Conservation (phyloP, 2,888 invertebrate species). For the Caenorhabditis sp. region DNA sequence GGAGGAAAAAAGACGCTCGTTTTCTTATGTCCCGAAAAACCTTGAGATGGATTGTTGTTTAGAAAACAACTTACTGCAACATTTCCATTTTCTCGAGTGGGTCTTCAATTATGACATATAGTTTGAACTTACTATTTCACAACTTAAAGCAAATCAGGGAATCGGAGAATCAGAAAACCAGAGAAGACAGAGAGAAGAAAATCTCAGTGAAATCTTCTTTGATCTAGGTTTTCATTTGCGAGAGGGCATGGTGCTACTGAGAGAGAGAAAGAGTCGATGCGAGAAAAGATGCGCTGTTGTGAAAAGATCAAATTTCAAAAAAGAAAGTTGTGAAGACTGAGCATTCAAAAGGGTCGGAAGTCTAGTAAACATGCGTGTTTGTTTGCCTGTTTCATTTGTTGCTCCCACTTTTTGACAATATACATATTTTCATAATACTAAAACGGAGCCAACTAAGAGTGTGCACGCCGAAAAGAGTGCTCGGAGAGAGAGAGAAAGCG, state of each 20-base stretch:
- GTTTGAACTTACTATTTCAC: slow-evolving; percentile 22
- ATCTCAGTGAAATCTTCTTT: slow-evolving; percentile 44
- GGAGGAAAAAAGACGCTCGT: slow-evolving; percentile 27
- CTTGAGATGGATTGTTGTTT: slow-evolving; percentile 51
- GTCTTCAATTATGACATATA: background rate
- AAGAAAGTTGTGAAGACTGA: slow-evolving; percentile 53
- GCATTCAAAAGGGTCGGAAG: slow-evolving; percentile 43
- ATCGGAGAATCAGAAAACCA: background rate
- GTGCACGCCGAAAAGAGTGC: background rate
- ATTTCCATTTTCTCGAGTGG: slow-evolving; percentile 25
- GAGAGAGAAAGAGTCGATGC: slow-evolving; percentile 35
- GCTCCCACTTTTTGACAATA: slow-evolving; percentile 48
- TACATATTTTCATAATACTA: slow-evolving; percentile 25
- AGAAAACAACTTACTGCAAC: slow-evolving; percentile 35
- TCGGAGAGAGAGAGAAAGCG: background rate
- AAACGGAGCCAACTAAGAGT: slow-evolving; percentile 8
- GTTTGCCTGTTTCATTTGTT: slow-evolving; percentile 57
- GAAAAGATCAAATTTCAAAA: slow-evolving; percentile 59
- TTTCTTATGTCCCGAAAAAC: slow-evolving; percentile 38
- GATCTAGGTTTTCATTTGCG: slow-evolving; percentile 7
- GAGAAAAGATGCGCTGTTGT: slow-evolving; percentile 61
- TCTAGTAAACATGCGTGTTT: slow-evolving; percentile 59
- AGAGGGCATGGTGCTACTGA: slow-evolving; percentile 44
- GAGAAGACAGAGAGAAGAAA: background rate
- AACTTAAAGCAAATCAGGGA: background rate